Evolutionary conservation across 2,113 vertebrate genomes (phyloP).

Genomic region (Gnathonemus longibarbis): DNA sequence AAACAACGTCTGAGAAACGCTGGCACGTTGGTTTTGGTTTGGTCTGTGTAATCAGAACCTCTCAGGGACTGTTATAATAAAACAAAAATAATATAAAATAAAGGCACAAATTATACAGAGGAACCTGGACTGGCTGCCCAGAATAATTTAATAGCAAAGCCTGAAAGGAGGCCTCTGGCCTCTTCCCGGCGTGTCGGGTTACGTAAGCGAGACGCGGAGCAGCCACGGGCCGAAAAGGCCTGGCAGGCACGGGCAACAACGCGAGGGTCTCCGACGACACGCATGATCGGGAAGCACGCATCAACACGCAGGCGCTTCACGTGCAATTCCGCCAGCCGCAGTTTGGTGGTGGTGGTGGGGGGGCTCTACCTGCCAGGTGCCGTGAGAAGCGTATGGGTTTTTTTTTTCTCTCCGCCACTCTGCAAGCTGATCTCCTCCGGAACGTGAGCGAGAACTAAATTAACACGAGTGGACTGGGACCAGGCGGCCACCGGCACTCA

Average conservation of each 20-base stretch:
- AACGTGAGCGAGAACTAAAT: neutral
- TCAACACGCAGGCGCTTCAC: neutral
- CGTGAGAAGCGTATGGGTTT: neutral
- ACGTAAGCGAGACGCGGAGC: neutral
- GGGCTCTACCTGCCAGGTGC: neutral
- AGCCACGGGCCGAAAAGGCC: too few relatives aligned
- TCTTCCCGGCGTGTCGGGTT: neutral
- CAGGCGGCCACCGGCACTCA: neutral
- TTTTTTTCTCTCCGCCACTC: neutral
- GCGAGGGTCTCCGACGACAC: neutral
- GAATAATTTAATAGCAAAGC: constrained; percentile 8
- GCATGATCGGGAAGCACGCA: neutral
- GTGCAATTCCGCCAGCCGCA: neutral
- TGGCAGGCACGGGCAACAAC: neutral
- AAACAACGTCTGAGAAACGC: neutral
- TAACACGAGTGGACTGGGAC: neutral
- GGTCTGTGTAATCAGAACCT: neutral
- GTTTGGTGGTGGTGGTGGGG: neutral
- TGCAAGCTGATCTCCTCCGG: neutral
- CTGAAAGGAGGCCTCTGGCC: neutral
- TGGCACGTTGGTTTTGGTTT: neutral
- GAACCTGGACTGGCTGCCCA: constrained; percentile 1
- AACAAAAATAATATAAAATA: neutral
- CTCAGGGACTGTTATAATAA: neutral
- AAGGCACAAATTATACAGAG: neutral